A percentile compares a stretch with the other conserved stretches of the same genome.
These are phyloP conservation scores for Hybognathus amarus DNA, from an alignment of 2,797 vertebrate genomes.

Conservation along the genomic window DNA sequence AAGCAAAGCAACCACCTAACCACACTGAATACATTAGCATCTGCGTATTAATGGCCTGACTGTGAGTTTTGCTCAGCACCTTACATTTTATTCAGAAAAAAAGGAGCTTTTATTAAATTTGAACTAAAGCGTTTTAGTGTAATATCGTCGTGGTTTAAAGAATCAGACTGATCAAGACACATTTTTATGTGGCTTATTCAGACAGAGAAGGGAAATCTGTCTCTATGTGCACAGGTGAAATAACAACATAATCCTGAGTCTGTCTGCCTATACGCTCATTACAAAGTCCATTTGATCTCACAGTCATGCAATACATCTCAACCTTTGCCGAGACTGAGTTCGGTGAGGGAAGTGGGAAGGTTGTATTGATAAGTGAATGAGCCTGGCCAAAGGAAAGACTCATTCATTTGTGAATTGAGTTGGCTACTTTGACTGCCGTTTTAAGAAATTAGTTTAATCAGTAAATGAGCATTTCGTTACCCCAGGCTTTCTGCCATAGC, in stretches of 20 bases:
- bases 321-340: slow-evolving; percentile 7
- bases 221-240: not conserved
- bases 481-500: slow-evolving; percentile 22
- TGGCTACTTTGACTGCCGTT: slow-evolving; percentile 36
- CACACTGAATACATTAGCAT: not conserved
- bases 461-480: slow-evolving; percentile 35
- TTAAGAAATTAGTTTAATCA: slow-evolving; percentile 48
- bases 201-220: not conserved
- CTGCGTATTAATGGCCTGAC: not conserved
- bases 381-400: slow-evolving; percentile 10
- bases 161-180: not conserved
- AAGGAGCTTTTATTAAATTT: not conserved
- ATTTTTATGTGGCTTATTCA: not conserved
- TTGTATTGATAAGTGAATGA: slow-evolving; percentile 34
- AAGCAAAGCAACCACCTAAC: not conserved
- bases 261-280: slow-evolving; percentile 35
- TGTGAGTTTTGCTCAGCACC: not conserved
- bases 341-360: slow-evolving; percentile 3
- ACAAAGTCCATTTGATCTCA: slow-evolving; percentile 43
- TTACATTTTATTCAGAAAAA: slow-evolving; percentile 6
- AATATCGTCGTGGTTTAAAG: not conserved
- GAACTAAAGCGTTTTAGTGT: not conserved
- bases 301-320: slow-evolving; percentile 1
- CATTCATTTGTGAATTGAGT: slow-evolving; percentile 42
- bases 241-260: slow-evolving; percentile 24